Conservation (phyloP, 2,797 vertebrate genomes). For the Rousettus madagascariensis region DNA sequence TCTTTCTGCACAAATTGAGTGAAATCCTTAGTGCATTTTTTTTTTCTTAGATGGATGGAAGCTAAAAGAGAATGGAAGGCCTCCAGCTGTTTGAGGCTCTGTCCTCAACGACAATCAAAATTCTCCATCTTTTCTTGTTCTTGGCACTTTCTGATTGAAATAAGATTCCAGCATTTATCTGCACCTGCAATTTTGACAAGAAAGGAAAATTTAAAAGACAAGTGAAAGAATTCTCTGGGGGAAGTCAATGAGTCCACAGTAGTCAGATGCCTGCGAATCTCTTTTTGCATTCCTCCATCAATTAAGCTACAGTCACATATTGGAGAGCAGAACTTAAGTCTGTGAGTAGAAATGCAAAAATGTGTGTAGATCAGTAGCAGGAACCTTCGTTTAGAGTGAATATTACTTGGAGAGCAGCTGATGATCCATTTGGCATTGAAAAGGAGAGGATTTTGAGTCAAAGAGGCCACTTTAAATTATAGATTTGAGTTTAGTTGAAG, state of each 20-base stretch:
- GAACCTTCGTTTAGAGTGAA: conserved; percentile 68
- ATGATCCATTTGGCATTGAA: conserved; percentile 77
- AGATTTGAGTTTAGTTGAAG: conserved; percentile 79
- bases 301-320: conserved; percentile 76
- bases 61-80: conserved; percentile 77
- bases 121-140: conserved; percentile 82
- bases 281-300: conserved; percentile 73
- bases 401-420: conserved; percentile 71
- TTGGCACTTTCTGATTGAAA: conserved; percentile 82
- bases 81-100: conserved; percentile 81
- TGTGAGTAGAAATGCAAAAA: conserved; percentile 73
- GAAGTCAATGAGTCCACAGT: conserved; percentile 75
- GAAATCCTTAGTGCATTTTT: conserved; percentile 74
- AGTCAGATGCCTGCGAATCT: conserved; percentile 67
- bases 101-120: conserved; percentile 80
- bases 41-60: conserved; percentile 70
- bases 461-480: conserved; percentile 78
- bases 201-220: conserved; percentile 81
- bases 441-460: conserved; percentile 75
- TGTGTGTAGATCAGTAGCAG: conserved; percentile 58
- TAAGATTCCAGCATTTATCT: conserved; percentile 81
- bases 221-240: conserved; percentile 80
- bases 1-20: conserved; percentile 73
- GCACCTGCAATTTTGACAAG: conserved; percentile 83
- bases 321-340: conserved; percentile 68